Base-by-base conservation (phyloP, 2,113 vertebrate species). In the Indicator maculatus region DNA sequence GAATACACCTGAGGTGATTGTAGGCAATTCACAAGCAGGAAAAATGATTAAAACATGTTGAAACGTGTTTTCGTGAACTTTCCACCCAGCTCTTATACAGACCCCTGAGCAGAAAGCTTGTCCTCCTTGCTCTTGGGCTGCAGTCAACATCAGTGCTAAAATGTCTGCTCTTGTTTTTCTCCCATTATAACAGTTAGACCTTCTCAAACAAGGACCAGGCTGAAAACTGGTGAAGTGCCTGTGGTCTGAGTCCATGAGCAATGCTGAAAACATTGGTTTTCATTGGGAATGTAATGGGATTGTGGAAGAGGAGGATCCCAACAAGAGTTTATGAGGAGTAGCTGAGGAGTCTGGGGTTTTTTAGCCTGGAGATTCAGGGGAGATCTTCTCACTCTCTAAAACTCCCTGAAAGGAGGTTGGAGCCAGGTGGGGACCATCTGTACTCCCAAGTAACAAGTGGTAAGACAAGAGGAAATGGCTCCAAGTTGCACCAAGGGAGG, bases 51-150 rank as follows among this genome's bases (percentile, higher is more conserved):
- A 74, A 81, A 67, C 16, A 1, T 17, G 16, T 18, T 56, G 28
- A 87, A 76, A 38, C 44, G 17, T 41, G 4, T 74, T 71, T 84
- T 58, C 9, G 27, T 55, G 10, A 84, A 31, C 33, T 83, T 88
- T 65, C 41, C 20, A 55, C 6, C 11, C 67, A 38, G 33, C 5
- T 64, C 12, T 67, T 36, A 28, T 88, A 60, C 70, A 41, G 52
- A 88, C 12, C 20, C 28, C 47, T 69, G 63, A 76, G 72, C 45
- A 86, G 38, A 47, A 64, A 79, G 16, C 39, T 64, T 76, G 63
- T 33, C 23, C 21, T 90, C 16, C 8, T 73, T 50, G 30, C 11
- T 55, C 23, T 65, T 0, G 0, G 21, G 45, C 39, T 85, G 50
- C 44, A 65, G 63, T 30, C 26, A 69, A 1, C 8, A 3, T 38